Percentiles rank a stretch among this genome's conserved stretches.
Evolutionary conservation across 2,113 vertebrate species (phyloP).

Genomic region (Nothobranchius kuhntae): DNA sequence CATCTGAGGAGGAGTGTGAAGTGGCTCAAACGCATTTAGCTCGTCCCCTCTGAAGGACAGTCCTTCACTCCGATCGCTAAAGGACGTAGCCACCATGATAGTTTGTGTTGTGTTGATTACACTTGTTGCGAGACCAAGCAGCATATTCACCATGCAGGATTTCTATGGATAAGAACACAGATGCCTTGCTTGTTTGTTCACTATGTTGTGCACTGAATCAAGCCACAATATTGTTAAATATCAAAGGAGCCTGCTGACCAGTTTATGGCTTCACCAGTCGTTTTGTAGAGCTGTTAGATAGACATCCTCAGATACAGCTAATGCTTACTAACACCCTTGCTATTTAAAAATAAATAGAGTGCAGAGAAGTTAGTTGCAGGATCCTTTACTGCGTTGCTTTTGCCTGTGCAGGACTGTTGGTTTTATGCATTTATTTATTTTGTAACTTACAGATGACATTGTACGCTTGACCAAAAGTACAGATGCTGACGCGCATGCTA

Average conservation of each 20-base stretch:
- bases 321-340: constrained; percentile 70
- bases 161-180: constrained; percentile 76
- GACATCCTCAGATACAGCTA: constrained; percentile 63
- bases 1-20: constrained; percentile 37
- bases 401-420: constrained; percentile 73
- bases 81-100: constrained; percentile 27
- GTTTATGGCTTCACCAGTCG: constrained; percentile 69
- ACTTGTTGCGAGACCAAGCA: constrained; percentile 62
- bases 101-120: constrained; percentile 62
- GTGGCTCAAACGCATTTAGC: constrained; percentile 19
- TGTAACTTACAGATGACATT: constrained; percentile 66
- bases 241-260: constrained; percentile 67
- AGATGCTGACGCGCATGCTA: constrained; percentile 64
- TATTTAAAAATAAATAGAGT: constrained; percentile 46
- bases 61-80: constrained; percentile 26
- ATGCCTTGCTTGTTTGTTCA: constrained; percentile 80
- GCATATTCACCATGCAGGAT: constrained; percentile 75
- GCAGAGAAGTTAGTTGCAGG: constrained; percentile 66
- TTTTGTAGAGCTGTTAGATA: constrained; percentile 69
- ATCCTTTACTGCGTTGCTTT: constrained; percentile 69
- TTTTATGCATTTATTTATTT: constrained; percentile 82
- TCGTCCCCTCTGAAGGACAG: constrained; percentile 33
- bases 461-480: constrained; percentile 74
- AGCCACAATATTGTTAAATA: constrained; percentile 77
- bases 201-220: constrained; percentile 78